phyloP scores from a whole-genome alignment of 2,888 invertebrate genomes.

The Phrixothrix hirtus region DNA sequence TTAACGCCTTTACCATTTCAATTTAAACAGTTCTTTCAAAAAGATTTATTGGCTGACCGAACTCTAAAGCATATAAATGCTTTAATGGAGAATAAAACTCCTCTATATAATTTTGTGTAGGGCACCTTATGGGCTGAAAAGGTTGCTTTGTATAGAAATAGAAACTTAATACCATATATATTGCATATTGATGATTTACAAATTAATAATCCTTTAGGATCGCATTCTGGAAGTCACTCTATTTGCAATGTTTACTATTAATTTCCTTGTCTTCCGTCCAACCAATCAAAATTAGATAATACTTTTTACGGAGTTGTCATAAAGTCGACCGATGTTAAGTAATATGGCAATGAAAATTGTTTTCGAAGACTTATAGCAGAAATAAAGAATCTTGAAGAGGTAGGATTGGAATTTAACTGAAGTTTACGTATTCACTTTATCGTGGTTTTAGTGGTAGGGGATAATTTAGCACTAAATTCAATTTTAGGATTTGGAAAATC shows the following conservation, averaged over 20 bases:
- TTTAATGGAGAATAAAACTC: not conserved
- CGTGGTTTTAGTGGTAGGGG: constrained; percentile 15
- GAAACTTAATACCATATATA: not conserved
- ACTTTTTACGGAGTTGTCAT: constrained; percentile 12
- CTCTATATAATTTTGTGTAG: not conserved
- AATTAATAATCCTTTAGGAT: not conserved
- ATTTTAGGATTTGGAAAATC: constrained; percentile 13
- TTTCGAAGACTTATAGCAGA: constrained; percentile 24
- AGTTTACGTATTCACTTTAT: constrained; percentile 18
- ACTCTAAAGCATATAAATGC: not conserved
- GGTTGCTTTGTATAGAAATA: not conserved
- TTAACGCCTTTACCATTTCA: not conserved
- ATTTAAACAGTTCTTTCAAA: not conserved
- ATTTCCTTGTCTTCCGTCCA: not conserved
- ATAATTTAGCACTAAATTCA: constrained; percentile 11
- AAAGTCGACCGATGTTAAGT: constrained; percentile 33
- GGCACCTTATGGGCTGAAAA: not conserved
- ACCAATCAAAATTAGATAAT: constrained; percentile 7
- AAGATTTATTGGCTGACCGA: not conserved
- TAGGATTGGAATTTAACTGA: constrained; percentile 17
- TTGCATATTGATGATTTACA: not conserved
- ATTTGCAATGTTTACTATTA: no score
- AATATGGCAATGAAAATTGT: constrained; percentile 25
- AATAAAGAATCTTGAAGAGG: constrained; percentile 21
- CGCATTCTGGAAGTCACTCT: no score